Evolutionary conservation across 2,797 vertebrate genomes (phyloP).

Genomic region (Octomys mimax): DNA sequence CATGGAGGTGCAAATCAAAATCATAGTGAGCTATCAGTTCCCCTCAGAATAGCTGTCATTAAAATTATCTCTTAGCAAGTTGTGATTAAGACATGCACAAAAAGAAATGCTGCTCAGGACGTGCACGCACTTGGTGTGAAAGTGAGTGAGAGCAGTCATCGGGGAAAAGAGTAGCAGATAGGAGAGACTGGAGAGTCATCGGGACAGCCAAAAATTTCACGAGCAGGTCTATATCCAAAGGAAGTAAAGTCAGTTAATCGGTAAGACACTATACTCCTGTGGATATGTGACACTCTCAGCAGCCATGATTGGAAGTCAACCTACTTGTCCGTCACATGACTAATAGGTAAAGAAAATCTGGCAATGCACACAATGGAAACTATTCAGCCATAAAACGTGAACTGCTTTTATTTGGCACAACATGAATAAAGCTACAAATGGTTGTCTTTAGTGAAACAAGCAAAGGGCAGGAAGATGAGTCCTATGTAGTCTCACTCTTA

Average conservation of each 20-base stretch:
- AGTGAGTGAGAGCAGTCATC: background rate
- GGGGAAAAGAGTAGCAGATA: background rate
- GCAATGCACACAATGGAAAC: background rate
- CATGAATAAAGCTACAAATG: background rate
- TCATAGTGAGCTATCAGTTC: background rate
- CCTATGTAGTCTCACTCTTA: background rate
- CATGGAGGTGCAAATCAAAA: background rate
- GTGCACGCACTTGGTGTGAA: background rate
- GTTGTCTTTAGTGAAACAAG: background rate
- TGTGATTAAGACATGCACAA: background rate
- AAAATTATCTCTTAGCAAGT: background rate
- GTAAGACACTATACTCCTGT: background rate
- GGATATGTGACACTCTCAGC: background rate
- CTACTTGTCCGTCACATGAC: background rate
- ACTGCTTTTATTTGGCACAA: background rate
- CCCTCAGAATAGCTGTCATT: background rate
- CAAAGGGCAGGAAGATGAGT: background rate
- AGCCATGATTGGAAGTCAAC: background rate
- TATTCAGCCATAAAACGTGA: constrained; percentile 16
- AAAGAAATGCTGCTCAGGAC: background rate
- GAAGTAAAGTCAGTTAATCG: background rate
- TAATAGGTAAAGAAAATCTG: background rate
- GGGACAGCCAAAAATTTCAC: background rate
- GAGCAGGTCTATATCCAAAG: background rate
- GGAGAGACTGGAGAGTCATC: background rate